phyloP scores from a whole-genome alignment of 1,140 invertebrate genomes.

The Elymnias hypermnestra region DNA sequence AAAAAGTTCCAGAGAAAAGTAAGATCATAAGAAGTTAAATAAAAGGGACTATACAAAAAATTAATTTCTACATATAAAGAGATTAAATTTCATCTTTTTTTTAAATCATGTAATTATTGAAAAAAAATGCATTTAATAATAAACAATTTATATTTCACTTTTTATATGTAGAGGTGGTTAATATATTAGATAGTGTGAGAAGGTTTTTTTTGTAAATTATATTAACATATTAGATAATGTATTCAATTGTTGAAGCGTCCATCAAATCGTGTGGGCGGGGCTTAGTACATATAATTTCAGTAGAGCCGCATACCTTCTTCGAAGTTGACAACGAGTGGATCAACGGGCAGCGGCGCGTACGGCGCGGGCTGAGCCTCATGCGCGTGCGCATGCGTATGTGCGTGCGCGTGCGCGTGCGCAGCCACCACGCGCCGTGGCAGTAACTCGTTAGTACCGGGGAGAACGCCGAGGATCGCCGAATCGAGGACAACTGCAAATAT shows the following conservation, averaged over 20 bases:
- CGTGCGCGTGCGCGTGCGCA: slow-evolving; percentile 29
- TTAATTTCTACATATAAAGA: no score
- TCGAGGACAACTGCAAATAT: slow-evolving; percentile 56
- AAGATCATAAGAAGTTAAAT: no score
- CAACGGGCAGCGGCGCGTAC: slow-evolving; percentile 74
- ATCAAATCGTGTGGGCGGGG: slow-evolving; percentile 20
- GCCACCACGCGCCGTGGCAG: slow-evolving; percentile 42
- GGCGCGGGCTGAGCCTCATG: slow-evolving; percentile 38
- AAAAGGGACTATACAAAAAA: no score
- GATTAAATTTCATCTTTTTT: no score
- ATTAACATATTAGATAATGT: no score
- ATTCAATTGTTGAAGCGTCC: slow-evolving; percentile 11
- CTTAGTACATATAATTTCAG: slow-evolving; percentile 69
- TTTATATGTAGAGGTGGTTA: no score
- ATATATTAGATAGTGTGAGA: no score
- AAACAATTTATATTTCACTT: no score
- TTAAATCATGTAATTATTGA: no score
- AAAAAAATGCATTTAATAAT: no score
- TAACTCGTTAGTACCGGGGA: slow-evolving; percentile 42
- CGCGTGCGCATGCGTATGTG: slow-evolving; percentile 26
- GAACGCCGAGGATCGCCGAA: slow-evolving; percentile 53
- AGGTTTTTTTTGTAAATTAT: no score
- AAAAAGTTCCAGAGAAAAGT: no score
- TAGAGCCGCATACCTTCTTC: slow-evolving; percentile 88
- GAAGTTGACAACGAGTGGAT: slow-evolving; percentile 84